phyloP scores from a whole-genome alignment of 2,888 invertebrate species.

The Eurytoma californica region DNA sequence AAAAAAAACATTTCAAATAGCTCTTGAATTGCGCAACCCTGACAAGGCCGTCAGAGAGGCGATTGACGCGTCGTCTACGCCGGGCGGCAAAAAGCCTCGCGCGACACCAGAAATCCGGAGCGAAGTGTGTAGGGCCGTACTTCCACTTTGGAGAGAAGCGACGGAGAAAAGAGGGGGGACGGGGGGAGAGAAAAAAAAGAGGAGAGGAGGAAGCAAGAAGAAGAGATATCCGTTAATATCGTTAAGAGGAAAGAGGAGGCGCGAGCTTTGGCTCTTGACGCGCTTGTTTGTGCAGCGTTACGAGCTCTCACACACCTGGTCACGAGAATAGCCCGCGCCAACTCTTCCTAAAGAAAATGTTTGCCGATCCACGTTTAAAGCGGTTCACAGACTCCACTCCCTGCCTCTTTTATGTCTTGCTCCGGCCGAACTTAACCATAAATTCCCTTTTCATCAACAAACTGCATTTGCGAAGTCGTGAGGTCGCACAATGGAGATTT shows the following conservation, averaged over 20 bases:
- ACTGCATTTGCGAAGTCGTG: too few relatives aligned
- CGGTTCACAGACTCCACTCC: background rate
- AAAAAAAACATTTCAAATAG: conserved; percentile 21
- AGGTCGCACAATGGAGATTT: too few relatives aligned
- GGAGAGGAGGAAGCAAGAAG: background rate
- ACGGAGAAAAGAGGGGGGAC: background rate
- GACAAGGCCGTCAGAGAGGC: conserved; percentile 15
- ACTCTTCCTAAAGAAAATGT: conserved; percentile 36
- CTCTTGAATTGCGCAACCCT: conserved; percentile 30
- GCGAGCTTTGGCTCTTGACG: conserved; percentile 9
- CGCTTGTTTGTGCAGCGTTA: conserved; percentile 38
- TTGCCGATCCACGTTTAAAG: conserved; percentile 17
- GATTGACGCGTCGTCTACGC: conserved; percentile 16
- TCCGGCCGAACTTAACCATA: background rate
- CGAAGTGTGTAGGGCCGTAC: too few relatives aligned
- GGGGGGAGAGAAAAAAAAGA: background rate
- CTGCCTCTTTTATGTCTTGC: background rate
- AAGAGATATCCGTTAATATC: conserved; percentile 20
- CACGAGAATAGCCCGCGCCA: conserved; percentile 33
- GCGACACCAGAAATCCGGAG: too few relatives aligned
- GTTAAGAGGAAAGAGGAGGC: conserved; percentile 6
- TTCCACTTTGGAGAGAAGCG: too few relatives aligned
- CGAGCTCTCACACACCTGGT: conserved; percentile 22
- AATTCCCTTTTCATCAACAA: conserved; percentile 1
- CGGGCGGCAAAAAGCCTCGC: conserved; percentile 18